phyloP scores from a whole-genome alignment of 2,113 vertebrate species.

The Equus quagga region DNA sequence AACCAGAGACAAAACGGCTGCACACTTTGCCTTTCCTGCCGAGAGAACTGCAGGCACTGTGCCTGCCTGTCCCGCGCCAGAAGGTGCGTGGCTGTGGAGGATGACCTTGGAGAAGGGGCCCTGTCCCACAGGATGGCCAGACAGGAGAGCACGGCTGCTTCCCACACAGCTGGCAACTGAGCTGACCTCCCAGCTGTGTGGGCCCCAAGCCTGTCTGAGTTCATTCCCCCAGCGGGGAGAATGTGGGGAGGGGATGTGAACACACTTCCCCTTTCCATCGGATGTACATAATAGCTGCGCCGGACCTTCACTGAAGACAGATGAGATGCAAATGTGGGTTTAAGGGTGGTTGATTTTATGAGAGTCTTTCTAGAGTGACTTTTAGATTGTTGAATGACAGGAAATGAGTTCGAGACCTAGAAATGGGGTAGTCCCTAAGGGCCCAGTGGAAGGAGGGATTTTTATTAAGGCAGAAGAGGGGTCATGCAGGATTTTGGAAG shows the following conservation, averaged over 20 bases:
- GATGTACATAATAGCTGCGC: rapidly evolving
- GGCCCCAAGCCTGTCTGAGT: background rate
- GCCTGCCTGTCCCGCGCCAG: background rate
- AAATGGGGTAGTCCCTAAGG: background rate
- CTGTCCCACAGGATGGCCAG: background rate
- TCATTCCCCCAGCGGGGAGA: rapidly evolving
- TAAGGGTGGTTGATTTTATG: background rate
- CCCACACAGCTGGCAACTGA: background rate
- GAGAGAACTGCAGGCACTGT: no score
- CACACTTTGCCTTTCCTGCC: background rate
- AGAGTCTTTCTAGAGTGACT: background rate
- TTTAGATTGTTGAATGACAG: background rate
- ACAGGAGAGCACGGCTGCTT: background rate
- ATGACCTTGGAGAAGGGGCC: background rate
- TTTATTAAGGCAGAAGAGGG: background rate
- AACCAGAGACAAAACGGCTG: background rate
- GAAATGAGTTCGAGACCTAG: background rate
- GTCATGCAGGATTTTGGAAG: background rate
- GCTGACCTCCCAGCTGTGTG: background rate
- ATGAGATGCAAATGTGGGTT: background rate
- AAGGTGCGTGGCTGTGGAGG: background rate
- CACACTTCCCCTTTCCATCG: background rate
- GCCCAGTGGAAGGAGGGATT: background rate
- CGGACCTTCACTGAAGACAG: background rate
- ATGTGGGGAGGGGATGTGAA: background rate